Evolutionary conservation across 2,113 vertebrate species (phyloP).

Genomic region (Protobothrops flavoviridis): DNA sequence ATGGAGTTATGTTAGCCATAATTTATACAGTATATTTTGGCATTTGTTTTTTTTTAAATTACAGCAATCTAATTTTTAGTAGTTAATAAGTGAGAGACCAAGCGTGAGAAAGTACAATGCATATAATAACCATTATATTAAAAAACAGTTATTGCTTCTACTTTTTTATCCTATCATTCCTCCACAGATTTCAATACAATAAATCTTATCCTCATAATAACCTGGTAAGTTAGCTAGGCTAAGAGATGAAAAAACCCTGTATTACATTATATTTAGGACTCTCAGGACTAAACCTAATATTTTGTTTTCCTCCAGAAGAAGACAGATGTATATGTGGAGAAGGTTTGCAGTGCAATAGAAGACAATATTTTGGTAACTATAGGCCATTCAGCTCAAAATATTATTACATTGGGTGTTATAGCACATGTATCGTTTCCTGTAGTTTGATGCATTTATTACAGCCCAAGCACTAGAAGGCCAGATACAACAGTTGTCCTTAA

Average conservation of each 20-base stretch:
- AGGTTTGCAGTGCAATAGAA: not conserved
- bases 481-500: not conserved
- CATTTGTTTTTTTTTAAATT: not conserved
- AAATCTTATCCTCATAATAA: not conserved
- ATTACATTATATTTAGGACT: not conserved
- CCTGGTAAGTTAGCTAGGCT: not conserved
- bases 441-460: not conserved
- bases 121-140: not conserved
- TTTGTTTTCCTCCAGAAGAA: not conserved
- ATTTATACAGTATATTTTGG: not conserved
- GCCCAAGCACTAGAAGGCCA: not conserved
- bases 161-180: not conserved
- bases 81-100: not conserved
- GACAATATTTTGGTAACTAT: not conserved
- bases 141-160: not conserved
- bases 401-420: not conserved
- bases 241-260: not conserved
- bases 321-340: not conserved
- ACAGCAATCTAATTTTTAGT: not conserved
- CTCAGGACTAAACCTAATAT: not conserved
- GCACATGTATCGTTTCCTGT: not conserved
- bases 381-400: not conserved
- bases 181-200: not conserved
- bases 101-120: not conserved
- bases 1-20: not conserved